Evolutionary conservation across 2,113 vertebrate species (phyloP), one percentile per base, ranked within the genome.

Genomic region (Anarrhichthys ocellatus): DNA sequence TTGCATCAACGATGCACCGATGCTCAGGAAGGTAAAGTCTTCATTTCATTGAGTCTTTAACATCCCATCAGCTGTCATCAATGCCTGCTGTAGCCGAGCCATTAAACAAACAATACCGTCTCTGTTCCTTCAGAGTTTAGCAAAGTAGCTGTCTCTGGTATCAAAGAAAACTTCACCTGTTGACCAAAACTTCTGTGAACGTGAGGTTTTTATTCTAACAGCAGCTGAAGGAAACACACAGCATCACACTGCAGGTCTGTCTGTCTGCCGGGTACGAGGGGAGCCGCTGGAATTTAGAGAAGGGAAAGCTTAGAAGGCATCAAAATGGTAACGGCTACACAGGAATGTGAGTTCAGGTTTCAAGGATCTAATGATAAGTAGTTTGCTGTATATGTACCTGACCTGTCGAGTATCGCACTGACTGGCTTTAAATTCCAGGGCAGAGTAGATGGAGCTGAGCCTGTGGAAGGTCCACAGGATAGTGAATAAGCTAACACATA

Each of bases 261-360:
- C 32, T 36, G 18, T 36, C 44, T 29, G 54, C 29, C 59, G 36
- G 42, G 34, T 46, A 36, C 27, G 20, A 38, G 77, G n/a, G 27
- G 36, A 22, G 36, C 50, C 58, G 9, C 29, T 65, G 56, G 63
- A 74, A 75, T 82, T 70, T 24, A 70, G 40, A 64, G 34, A 67
- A 68, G n/a, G 44, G 32, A 75, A 84, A 69, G n/a, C 64, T 84
- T 62, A 70, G 36, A 69, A 38, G 48, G 32, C 77, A 71, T 73
- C 24, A 1, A 48, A 66, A 85, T 71, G 9, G 61, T 17, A 50
- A 38, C 59, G 34, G 73, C 54, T 27, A 24, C 40, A 5, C 54
- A 63, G 18, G 64, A 75, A 64, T 70, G 56, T 18, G 70, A 86
- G 80, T 52, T 79, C 71, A 75, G 18, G 48, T 78, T 75, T 75